Percentiles rank a stretch among this genome's conserved stretches.
Evolutionary conservation across 2,888 invertebrate genomes (phyloP).

Genomic region (Listrodromus nycthemerus): DNA sequence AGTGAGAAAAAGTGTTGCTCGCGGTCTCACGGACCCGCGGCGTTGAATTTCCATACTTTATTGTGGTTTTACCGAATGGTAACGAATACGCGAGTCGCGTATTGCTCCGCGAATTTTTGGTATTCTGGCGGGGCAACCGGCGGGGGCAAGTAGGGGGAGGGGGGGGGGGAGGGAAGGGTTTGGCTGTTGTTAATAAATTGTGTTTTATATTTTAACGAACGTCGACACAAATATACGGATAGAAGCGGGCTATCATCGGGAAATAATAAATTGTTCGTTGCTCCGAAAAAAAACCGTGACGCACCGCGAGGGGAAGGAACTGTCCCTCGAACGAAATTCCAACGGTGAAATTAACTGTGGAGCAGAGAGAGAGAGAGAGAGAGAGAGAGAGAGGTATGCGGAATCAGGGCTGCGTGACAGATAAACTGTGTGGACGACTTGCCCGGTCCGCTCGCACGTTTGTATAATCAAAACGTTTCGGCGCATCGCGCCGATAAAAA

Average conservation of each 20-base stretch:
- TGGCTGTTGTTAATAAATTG: constrained; percentile 57
- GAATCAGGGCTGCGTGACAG: constrained; percentile 52
- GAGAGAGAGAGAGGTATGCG: constrained; percentile 31
- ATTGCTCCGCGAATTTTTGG: constrained; percentile 48
- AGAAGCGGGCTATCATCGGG: constrained; percentile 36
- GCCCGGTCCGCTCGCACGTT: constrained; percentile 31
- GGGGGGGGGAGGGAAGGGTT: background rate
- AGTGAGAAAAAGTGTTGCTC: constrained; percentile 22
- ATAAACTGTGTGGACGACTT: constrained; percentile 58
- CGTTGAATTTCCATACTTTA: constrained; percentile 68
- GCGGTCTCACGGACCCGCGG: constrained; percentile 14
- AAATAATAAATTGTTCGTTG: constrained; percentile 49
- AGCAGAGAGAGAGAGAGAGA: too few relatives aligned
- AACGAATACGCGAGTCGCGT: constrained; percentile 46
- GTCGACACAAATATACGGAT: background rate
- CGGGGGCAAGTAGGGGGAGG: too few relatives aligned
- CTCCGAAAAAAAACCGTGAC: constrained; percentile 4
- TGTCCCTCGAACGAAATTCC: constrained; percentile 25
- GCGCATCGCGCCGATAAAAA: constrained; percentile 60
- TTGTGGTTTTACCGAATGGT: constrained; percentile 46
- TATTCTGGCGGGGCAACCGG: too few relatives aligned
- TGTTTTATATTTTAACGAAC: constrained; percentile 53
- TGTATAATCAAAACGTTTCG: constrained; percentile 64
- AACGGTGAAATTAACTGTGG: background rate
- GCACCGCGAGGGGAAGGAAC: background rate